These are phyloP conservation scores for Vanacampus margaritifer DNA, from an alignment of 2,113 vertebrate genomes.

Conservation along the genomic window DNA sequence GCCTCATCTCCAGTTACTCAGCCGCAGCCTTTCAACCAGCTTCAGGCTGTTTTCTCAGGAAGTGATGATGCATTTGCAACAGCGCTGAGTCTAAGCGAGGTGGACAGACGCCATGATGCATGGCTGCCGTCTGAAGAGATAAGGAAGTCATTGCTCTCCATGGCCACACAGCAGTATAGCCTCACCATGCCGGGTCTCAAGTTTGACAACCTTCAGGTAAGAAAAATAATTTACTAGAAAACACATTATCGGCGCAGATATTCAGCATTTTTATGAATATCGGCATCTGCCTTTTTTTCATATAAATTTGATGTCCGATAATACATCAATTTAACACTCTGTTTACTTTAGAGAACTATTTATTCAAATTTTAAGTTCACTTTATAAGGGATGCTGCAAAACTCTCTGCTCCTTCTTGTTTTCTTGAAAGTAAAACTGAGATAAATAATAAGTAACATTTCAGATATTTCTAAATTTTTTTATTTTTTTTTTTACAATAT, in stretches of 20 bases:
- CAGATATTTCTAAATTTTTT: neutral
- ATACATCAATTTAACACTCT: too few species aligned
- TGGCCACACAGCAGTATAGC: constrained; percentile 84
- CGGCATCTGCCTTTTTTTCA: too few species aligned
- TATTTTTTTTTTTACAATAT: neutral
- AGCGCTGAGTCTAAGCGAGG: constrained; percentile 91
- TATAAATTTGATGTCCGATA: too few species aligned
- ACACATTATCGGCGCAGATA: neutral
- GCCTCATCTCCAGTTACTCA: constrained; percentile 55
- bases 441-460: too few species aligned
- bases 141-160: constrained; percentile 78
- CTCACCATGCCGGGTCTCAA: constrained; percentile 96
- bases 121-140: constrained; percentile 91
- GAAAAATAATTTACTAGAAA: neutral
- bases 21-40: constrained; percentile 78
- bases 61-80: constrained; percentile 90
- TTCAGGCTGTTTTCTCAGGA: constrained; percentile 88
- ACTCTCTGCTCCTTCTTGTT: too few species aligned
- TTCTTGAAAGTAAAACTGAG: too few species aligned
- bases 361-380: too few species aligned
- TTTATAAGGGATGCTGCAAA: too few species aligned
- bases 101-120: constrained; percentile 89
- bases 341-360: too few species aligned
- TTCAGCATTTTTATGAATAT: too few species aligned
- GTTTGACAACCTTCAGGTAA: constrained; percentile 96